phyloP scores from a whole-genome alignment of 2,797 vertebrate genomes.

The Nannoperca australis region DNA sequence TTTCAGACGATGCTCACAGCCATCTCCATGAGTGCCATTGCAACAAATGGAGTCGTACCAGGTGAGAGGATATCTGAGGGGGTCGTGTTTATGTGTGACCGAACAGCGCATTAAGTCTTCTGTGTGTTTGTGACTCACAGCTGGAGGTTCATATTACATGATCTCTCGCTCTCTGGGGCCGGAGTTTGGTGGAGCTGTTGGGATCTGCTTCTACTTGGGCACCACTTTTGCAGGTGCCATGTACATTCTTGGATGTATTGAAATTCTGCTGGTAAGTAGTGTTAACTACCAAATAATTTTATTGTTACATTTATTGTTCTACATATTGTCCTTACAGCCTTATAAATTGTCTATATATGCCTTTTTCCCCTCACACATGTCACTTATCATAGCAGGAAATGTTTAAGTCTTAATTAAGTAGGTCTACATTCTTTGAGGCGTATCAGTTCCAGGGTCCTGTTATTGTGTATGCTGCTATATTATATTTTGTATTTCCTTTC shows the following conservation, averaged over 20 bases:
- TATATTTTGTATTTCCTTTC: not conserved
- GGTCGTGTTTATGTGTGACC: slow-evolving; percentile 2
- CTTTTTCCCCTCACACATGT: not conserved
- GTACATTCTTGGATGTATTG: slow-evolving; percentile 98
- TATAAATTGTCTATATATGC: not conserved
- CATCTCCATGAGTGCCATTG: slow-evolving; percentile 99
- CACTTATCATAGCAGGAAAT: not conserved
- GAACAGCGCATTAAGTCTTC: slow-evolving; percentile 19
- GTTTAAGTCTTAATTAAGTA: no score
- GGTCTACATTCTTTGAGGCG: not conserved
- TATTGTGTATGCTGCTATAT: no score
- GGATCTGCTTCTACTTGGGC: slow-evolving; percentile 98
- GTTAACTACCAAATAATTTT: not conserved
- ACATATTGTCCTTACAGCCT: not conserved
- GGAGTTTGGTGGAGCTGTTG: slow-evolving; percentile 97
- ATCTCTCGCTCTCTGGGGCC: slow-evolving; percentile 98
- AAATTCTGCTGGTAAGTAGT: slow-evolving; percentile 93
- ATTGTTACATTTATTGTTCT: slow-evolving; percentile 2
- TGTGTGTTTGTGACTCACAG: slow-evolving; percentile 82
- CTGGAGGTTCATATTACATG: slow-evolving; percentile 99
- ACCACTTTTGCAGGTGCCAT: slow-evolving; percentile 98
- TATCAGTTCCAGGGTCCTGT: no score
- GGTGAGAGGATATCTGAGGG: slow-evolving; percentile 81
- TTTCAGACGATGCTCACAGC: slow-evolving; percentile 98
- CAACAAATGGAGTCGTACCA: slow-evolving; percentile 98